Conservation (phyloP, 2,888 invertebrate genomes). For the Prosapia bicincta region DNA sequence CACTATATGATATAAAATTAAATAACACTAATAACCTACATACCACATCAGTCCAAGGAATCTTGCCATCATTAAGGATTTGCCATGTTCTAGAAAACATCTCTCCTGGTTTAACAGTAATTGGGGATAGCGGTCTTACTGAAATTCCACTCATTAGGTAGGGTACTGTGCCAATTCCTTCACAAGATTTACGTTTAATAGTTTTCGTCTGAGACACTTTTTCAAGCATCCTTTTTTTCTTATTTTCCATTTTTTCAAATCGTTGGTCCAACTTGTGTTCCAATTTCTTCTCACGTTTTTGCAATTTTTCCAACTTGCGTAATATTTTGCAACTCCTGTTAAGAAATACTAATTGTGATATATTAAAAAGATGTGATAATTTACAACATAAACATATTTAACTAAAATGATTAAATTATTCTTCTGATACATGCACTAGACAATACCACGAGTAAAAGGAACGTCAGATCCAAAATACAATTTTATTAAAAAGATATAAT, state of each 20-base stretch:
- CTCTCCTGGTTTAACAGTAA: neutral
- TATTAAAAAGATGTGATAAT: too few species aligned
- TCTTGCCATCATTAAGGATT: neutral
- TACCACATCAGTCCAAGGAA: neutral
- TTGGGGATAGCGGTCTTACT: neutral
- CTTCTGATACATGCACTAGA: too few species aligned
- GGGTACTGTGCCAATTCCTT: neutral
- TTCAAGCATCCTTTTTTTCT: neutral
- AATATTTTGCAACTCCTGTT: neutral
- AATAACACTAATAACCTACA: neutral
- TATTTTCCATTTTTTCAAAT: neutral
- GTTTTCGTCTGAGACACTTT: neutral
- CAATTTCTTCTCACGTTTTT: neutral
- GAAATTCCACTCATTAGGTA: neutral
- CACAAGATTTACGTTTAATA: neutral
- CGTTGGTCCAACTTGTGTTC: neutral
- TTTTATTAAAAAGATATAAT: too few species aligned
- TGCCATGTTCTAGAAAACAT: neutral
- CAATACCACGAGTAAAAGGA: too few species aligned
- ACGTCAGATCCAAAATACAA: too few species aligned
- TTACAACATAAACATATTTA: too few species aligned
- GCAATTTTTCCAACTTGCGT: neutral
- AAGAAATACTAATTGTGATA: too few species aligned
- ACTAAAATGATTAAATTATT: too few species aligned
- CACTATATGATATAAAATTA: too few species aligned